Conservation (phyloP, 1,140 invertebrate genomes). For the Drosophila oshimai region DNA sequence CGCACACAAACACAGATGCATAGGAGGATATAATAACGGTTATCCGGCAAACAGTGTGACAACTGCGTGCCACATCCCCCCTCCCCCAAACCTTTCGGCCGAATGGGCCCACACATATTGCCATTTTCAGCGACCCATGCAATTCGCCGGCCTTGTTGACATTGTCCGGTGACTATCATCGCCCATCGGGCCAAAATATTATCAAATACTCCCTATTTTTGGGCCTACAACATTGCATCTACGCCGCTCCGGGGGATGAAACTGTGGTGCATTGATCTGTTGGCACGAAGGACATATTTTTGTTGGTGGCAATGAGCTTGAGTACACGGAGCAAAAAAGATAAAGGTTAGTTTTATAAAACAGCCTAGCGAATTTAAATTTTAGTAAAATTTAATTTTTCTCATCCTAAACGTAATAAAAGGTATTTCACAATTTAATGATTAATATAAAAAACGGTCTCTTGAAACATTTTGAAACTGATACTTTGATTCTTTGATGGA, state of each 20-base stretch:
- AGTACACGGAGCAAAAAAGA: neutral
- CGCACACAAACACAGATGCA: slow-evolving; percentile 14
- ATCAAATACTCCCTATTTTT: slow-evolving; percentile 52
- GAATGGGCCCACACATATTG: slow-evolving; percentile 22
- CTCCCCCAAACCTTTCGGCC: neutral
- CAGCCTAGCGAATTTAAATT: too few relatives aligned
- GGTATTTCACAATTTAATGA: too few relatives aligned
- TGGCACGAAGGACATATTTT: slow-evolving; percentile 4
- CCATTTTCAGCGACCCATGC: slow-evolving; percentile 44
- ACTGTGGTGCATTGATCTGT: slow-evolving; percentile 5
- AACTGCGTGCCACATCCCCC: slow-evolving; percentile 33
- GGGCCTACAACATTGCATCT: slow-evolving; percentile 10
- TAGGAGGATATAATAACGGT: slow-evolving; percentile 67
- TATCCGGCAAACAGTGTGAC: slow-evolving; percentile 55
- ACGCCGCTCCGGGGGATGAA: neutral
- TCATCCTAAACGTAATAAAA: too few relatives aligned
- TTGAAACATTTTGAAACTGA: too few relatives aligned
- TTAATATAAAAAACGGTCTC: too few relatives aligned
- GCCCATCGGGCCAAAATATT: slow-evolving; percentile 52
- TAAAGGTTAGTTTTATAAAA: too few relatives aligned
- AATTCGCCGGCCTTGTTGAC: slow-evolving; percentile 57
- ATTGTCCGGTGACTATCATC: slow-evolving; percentile 53
- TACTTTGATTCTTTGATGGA: too few relatives aligned
- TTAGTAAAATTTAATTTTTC: too few relatives aligned
- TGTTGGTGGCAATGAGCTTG: neutral